Evolutionary conservation across 2,113 vertebrate genomes (phyloP), one percentile per base, ranked within the genome.

Genomic region (Rhea americana): DNA sequence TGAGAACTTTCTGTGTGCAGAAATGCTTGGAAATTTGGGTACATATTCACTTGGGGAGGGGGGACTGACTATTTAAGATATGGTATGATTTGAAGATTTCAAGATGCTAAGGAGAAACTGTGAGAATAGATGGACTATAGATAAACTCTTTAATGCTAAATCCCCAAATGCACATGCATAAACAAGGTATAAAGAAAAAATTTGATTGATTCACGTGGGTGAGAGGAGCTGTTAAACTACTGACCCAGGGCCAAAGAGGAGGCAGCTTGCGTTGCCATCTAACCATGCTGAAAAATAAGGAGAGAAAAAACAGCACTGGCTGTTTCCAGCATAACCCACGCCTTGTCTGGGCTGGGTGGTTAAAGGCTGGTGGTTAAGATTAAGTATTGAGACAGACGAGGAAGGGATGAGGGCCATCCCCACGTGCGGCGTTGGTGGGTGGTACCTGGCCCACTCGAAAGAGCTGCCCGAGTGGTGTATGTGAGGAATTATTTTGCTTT

Each of bases 1-100:
- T 26, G 24, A 7, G 68, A 51, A 83, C 7, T 1, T 28, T 24
- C 26, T 72, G 1, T 0, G 0, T 91, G 89, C 37, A 47, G 61
- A 78, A 73, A 95, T 51, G 61, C 82, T 86, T 79, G 62, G 47
- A 91, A 89, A 83, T 48, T 63, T 95, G 85, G 80, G 24, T 70
- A 82, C 61, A 28, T 18, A 11, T 50, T 79, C 83, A 43, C 61
- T 3, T 48, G 14, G 13, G 41, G 28, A 25, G 28, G 5, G 3
- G 7, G 45, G 73, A 0, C 22, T 45, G 77, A 7, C 61, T 84
- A 48, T 45, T 93, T 82, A 78, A 84, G 86, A 62, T 80, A 90
- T 68, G 24, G 26, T 35, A 75, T 11, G 70, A 45, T 21, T 25
- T 13, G 21, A 91, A 67, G 61, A 41, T 48, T 94, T 94, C 85